phyloP scores from a whole-genome alignment of 2,113 vertebrate genomes.

The Coracopsis vasa region DNA sequence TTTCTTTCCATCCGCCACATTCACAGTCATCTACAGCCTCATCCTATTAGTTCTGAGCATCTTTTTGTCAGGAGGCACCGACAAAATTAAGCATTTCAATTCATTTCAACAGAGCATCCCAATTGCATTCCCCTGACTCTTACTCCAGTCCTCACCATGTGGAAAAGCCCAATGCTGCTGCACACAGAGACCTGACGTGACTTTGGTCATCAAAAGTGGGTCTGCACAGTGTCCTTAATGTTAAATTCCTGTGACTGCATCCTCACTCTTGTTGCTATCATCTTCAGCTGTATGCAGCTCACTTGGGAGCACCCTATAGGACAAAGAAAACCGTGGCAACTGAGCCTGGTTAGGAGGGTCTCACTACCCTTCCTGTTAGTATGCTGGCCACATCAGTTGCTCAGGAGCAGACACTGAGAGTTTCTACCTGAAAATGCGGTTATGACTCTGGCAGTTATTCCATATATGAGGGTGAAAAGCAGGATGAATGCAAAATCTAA shows the following conservation, averaged over 20 bases:
- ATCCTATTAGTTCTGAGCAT: not conserved
- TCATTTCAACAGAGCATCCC: not conserved
- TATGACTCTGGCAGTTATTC: not conserved
- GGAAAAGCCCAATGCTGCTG: not conserved
- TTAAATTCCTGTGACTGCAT: not conserved
- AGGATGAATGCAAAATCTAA: not conserved
- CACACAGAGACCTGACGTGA: not conserved
- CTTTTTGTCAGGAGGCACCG: not conserved
- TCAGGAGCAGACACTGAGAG: not conserved
- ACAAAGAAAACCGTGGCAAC: not conserved
- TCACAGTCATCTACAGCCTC: not conserved
- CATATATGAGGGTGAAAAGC: not conserved
- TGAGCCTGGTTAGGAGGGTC: not conserved
- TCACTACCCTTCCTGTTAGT: not conserved
- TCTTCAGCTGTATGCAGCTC: fast-evolving
- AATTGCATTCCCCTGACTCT: not conserved
- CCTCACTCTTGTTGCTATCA: not conserved
- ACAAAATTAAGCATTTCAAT: fast-evolving
- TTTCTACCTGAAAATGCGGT: not conserved
- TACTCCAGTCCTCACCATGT: not conserved
- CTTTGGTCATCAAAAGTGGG: not conserved
- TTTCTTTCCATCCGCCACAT: not conserved
- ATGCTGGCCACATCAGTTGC: not conserved
- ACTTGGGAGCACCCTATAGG: not conserved
- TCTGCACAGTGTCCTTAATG: not conserved